Base-by-base conservation (phyloP, 2,888 invertebrate genomes). In the Hydriomena furcata region DNA sequence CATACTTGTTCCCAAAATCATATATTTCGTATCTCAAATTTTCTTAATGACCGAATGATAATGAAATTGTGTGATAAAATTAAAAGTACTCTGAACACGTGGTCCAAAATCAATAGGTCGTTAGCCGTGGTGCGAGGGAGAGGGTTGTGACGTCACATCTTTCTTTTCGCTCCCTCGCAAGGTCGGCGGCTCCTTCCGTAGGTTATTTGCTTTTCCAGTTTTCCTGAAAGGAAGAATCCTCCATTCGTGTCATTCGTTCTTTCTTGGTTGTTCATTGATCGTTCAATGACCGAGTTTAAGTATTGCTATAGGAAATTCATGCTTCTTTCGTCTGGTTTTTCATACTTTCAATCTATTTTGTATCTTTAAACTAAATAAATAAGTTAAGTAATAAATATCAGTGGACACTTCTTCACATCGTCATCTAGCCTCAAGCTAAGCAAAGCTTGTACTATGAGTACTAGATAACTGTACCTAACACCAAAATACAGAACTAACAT, bases 91-190 rank as follows among this genome's bases (percentile, higher is more conserved):
- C 17, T 27, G 10, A 47, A 21, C 63, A 65, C 65, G 60, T 65
- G 65, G 61, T 56, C 55, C 52, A 38, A 60, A 64, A 64, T 64
- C 64, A 41, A 64, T 64, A 66, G 66, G 63, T 64, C 66, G 54
- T 65, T 65, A 58, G 59, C 64, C 59, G 46, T 59, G 34, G 45
- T 40, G 69, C 7, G 52, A 31, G 65, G 68, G 58, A 41, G 69
- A 63, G 63, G 34, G 34, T 50, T 7, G 65, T 72, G 72, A 76
- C 75, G 76, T 74, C 72, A 72, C 65, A 25, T 24, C 7, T 11
- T 11, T 41, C 38, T 31, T 67, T 67, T 58, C 69, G 7, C 56
- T 73, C 66, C 51, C 42, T 37, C 65, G 61, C 58, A 63, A 64
- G 64, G 73, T 74, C 75, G 59, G 56, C 61, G 60, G 53, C 61